phyloP scores from a whole-genome alignment of 2,113 vertebrate genomes.

The Brachyhypopomus occidentalis region DNA sequence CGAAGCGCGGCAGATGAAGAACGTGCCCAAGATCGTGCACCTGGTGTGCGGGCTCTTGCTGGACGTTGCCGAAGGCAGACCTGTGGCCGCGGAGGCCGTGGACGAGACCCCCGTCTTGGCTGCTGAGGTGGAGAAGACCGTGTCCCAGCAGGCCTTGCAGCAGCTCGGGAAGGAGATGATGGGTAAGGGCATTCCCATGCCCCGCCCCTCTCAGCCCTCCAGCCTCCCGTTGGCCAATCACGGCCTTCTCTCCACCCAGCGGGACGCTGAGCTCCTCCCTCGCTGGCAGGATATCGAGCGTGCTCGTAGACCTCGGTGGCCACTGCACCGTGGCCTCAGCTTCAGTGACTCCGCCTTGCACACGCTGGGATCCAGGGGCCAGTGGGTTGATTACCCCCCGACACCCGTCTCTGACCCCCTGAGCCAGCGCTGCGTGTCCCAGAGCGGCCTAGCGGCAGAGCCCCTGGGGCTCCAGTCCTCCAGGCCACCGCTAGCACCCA shows the following conservation, averaged over 20 bases:
- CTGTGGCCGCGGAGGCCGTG: conserved; percentile 73
- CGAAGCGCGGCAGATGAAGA: conserved; percentile 90
- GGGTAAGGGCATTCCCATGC: conserved; percentile 76
- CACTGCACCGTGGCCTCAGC: conserved; percentile 77
- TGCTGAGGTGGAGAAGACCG: conserved; percentile 87
- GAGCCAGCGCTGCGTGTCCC: conserved; percentile 66
- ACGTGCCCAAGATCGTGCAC: conserved; percentile 91
- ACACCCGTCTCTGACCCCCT: conserved; percentile 47
- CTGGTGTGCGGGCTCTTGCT: conserved; percentile 85
- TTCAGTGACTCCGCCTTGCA: conserved; percentile 89
- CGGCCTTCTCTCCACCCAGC: conserved; percentile 66
- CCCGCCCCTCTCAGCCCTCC: conserved; percentile 52
- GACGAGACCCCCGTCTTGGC: conserved; percentile 81
- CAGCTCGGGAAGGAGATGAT: conserved; percentile 81
- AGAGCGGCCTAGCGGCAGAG: conserved; percentile 63
- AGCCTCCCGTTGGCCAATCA: conserved; percentile 58
- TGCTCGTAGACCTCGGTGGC: conserved; percentile 68
- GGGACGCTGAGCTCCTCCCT: conserved; percentile 80
- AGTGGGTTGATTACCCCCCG: conserved; percentile 29
- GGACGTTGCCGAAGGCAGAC: conserved; percentile 86
- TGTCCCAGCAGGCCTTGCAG: conserved; percentile 83
- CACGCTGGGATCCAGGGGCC: conserved; percentile 68
- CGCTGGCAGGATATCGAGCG: conserved; percentile 66
- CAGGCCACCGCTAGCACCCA: conserved; percentile 37
- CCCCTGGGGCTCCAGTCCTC: conserved; percentile 13